phyloP scores from a whole-genome alignment of 2,888 invertebrate genomes.

The Petrophora chlorosata region DNA sequence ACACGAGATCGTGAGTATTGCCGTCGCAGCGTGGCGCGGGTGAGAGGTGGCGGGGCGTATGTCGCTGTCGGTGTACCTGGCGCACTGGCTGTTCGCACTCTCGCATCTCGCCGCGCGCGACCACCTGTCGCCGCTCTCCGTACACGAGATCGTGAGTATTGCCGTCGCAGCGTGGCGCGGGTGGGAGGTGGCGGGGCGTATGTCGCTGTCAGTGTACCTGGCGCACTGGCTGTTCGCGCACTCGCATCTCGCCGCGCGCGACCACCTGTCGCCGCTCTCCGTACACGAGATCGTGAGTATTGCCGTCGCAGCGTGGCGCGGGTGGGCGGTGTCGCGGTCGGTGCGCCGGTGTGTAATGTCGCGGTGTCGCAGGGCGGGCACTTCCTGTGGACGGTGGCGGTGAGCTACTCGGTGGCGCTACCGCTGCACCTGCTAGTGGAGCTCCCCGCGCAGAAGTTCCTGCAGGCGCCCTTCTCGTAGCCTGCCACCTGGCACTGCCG shows the following conservation, averaged over 20 bases:
- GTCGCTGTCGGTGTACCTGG: conserved; percentile 56
- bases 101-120: conserved; percentile 41
- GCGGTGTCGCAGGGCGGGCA: conserved; percentile 48
- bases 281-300: no score
- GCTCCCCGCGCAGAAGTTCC: conserved; percentile 49
- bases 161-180: conserved; percentile 64
- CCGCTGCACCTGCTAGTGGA: conserved; percentile 55
- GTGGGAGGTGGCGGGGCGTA: conserved; percentile 56
- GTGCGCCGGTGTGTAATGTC: conserved; percentile 34
- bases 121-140: conserved; percentile 35
- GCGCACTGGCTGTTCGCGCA: conserved; percentile 56
- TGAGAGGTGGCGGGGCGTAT: conserved; percentile 57
- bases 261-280: no score
- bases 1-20: not conserved
- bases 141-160: conserved; percentile 43
- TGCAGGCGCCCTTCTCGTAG: conserved; percentile 38
- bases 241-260: conserved; percentile 40
- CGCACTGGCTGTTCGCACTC: conserved; percentile 56
- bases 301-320: no score
- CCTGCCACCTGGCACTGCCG: not conserved
- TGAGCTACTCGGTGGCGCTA: conserved; percentile 50
- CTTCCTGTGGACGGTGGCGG: conserved; percentile 46
- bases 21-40: conserved; percentile 64
- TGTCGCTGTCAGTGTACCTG: conserved; percentile 59
- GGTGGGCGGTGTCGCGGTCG: conserved; percentile 61